Percentiles rank a stretch among this genome's conserved stretches.
Evolutionary conservation across 2,797 vertebrate genomes (phyloP).

Genomic region (Gila robusta): DNA sequence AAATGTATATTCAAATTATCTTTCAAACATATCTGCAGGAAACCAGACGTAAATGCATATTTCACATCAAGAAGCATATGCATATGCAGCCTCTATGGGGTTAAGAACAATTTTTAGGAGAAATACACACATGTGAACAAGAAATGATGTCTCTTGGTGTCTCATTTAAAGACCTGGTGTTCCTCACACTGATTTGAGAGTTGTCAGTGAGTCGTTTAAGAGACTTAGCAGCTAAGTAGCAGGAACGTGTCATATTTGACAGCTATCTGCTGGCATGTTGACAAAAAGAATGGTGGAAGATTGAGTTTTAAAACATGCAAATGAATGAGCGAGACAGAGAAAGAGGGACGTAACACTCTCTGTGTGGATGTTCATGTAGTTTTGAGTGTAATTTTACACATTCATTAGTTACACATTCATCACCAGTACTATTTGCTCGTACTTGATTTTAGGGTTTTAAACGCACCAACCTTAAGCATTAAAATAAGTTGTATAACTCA

Average conservation of each 20-base stretch:
- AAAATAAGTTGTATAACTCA: not conserved
- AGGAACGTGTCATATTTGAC: conserved; percentile 73
- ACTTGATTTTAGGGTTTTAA: not conserved
- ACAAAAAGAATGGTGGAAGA: conserved; percentile 60
- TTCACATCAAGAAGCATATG: conserved; percentile 27
- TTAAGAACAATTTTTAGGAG: not conserved
- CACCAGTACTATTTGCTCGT: not conserved
- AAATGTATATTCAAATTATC: conserved; percentile 73
- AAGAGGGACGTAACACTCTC: conserved; percentile 20
- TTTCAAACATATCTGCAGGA: conserved; percentile 57
- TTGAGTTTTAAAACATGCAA: conserved; percentile 51
- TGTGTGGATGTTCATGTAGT: conserved; percentile 24
- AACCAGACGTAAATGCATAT: conserved; percentile 56
- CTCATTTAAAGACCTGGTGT: conserved; percentile 21
- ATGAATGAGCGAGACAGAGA: conserved; percentile 37
- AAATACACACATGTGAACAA: not conserved
- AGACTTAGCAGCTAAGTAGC: conserved; percentile 70
- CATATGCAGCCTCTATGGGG: not conserved
- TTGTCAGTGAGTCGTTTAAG: conserved; percentile 61
- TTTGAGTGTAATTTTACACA: conserved; percentile 8
- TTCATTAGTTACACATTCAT: conserved; percentile 10
- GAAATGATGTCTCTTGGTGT: conserved; percentile 9
- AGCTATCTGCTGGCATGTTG: conserved; percentile 67
- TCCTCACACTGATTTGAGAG: conserved; percentile 61
- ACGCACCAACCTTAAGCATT: not conserved